Evolutionary conservation across 2,113 vertebrate genomes (phyloP).

Genomic region (Lamprologus ornatipinnis): DNA sequence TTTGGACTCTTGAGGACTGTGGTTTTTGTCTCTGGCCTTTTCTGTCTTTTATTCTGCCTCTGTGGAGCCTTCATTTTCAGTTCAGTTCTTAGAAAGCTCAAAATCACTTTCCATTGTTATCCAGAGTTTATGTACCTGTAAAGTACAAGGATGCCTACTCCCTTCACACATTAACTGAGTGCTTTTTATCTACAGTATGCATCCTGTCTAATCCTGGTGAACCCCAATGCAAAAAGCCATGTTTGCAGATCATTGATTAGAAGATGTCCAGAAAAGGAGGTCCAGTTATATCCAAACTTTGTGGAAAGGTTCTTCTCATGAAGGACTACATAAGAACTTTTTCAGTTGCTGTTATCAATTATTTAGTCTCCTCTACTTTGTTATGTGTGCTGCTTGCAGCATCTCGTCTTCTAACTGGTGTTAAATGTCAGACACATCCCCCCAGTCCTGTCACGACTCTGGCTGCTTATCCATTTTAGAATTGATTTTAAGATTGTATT

Average conservation of each 20-base stretch:
- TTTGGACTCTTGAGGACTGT: background rate
- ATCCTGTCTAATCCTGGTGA: background rate
- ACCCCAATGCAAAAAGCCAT: background rate
- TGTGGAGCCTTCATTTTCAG: background rate
- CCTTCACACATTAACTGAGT: background rate
- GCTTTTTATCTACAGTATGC: background rate
- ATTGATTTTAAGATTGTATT: background rate
- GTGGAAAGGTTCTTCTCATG: background rate
- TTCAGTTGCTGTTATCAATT: background rate
- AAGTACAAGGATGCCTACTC: background rate
- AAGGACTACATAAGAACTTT: background rate
- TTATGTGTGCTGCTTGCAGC: background rate
- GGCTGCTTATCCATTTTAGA: background rate
- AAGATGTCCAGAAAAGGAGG: background rate
- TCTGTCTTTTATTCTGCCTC: background rate
- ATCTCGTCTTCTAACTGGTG: background rate
- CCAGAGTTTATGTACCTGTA: background rate
- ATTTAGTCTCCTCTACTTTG: background rate
- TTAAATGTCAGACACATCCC: background rate
- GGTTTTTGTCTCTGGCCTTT: background rate
- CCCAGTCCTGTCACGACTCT: background rate
- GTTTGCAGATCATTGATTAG: background rate
- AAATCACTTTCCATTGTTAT: background rate
- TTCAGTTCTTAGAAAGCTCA: background rate
- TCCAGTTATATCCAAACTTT: background rate